Conservation (phyloP, 2,113 vertebrate species). For the Lagenorhynchus albirostris region DNA sequence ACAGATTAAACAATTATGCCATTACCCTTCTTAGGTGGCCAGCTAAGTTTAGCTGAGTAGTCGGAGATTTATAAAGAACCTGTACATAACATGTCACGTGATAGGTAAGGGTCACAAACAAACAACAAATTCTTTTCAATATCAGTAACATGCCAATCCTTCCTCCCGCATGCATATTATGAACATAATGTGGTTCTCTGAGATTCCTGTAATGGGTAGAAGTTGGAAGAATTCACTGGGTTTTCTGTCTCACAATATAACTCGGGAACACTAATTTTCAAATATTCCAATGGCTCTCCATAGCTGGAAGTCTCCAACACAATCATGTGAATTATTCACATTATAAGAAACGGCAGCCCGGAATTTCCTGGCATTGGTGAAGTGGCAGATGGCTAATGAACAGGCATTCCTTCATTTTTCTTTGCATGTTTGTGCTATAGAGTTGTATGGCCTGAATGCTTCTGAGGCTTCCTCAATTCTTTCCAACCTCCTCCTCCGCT, state of each 20-base stretch:
- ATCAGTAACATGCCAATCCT: not conserved
- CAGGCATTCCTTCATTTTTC: slow-evolving; percentile 40
- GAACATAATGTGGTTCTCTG: not conserved
- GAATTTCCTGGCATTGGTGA: slow-evolving; percentile 59
- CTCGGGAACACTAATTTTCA: not conserved
- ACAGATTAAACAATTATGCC: not conserved
- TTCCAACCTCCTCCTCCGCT: not conserved
- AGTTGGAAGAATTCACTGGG: not conserved
- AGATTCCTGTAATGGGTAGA: not conserved
- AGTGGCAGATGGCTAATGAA: slow-evolving; percentile 46
- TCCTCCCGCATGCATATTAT: too few species aligned
- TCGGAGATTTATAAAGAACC: not conserved
- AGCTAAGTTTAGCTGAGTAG: not conserved
- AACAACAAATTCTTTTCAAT: not conserved
- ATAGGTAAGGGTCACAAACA: not conserved
- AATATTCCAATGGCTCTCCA: not conserved
- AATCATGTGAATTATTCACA: slow-evolving; percentile 47
- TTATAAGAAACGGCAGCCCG: not conserved
- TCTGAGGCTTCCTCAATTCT: not conserved
- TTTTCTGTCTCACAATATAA: not conserved
- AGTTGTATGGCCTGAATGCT: not conserved
- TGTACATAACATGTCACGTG: not conserved
- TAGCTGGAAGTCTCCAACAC: slow-evolving; percentile 36
- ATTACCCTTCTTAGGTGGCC: not conserved
- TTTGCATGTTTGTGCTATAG: not conserved